A percentile compares a stretch with the other conserved stretches of the same genome.
Evolutionary conservation across 2,113 vertebrate species (phyloP).

Genomic region (Hiodon alosoides): DNA sequence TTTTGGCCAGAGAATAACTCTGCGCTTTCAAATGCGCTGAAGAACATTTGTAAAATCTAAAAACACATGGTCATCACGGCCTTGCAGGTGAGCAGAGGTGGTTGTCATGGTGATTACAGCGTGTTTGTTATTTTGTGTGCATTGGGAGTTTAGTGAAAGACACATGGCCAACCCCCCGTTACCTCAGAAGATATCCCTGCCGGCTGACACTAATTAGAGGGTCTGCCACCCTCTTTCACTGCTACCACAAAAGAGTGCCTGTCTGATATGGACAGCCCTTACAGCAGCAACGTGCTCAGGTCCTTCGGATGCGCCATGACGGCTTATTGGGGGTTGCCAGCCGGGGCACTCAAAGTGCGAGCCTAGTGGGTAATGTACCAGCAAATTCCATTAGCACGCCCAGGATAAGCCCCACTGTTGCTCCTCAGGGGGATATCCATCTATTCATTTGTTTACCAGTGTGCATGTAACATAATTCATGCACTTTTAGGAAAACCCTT

Average conservation of each 20-base stretch:
- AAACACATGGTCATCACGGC: not conserved
- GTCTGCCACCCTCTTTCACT: conserved; percentile 4
- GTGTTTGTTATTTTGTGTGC: not conserved
- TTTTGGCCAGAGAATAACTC: too few relatives aligned
- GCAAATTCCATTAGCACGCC: conserved; percentile 33
- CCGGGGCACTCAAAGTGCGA: conserved; percentile 14
- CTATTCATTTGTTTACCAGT: not conserved
- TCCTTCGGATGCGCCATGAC: not conserved
- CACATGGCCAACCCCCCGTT: not conserved
- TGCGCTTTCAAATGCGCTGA: too few relatives aligned
- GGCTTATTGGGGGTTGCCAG: conserved; percentile 17
- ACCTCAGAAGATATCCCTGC: not conserved
- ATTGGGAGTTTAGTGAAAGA: not conserved
- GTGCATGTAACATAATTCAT: not conserved
- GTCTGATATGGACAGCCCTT: conserved; percentile 18
- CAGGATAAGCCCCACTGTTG: conserved; percentile 55
- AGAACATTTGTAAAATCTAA: too few relatives aligned
- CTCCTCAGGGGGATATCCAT: conserved; percentile 5
- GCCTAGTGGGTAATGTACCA: conserved; percentile 25
- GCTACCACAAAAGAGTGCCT: not conserved
- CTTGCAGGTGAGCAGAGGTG: not conserved
- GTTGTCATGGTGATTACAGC: not conserved
- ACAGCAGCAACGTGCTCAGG: not conserved
- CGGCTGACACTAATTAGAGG: conserved; percentile 12
- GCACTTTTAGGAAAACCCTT: not conserved